phyloP scores from a whole-genome alignment of 1,140 invertebrate genomes.

The Holotrichia oblita region DNA sequence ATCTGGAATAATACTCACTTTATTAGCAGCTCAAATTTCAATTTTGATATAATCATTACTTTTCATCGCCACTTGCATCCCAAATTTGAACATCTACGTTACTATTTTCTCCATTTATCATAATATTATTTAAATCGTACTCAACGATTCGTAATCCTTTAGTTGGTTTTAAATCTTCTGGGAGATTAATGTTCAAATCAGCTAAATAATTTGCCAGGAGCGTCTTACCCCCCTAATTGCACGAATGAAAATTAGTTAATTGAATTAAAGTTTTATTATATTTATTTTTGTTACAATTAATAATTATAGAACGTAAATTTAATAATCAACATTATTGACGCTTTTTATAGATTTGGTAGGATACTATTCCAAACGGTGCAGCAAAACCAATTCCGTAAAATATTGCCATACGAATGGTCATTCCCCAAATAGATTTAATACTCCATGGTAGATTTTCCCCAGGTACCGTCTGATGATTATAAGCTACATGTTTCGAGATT shows the following conservation, averaged over 20 bases:
- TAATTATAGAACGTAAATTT: too few relatives aligned
- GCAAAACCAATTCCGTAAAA: constrained; percentile 21
- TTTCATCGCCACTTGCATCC: constrained; percentile 46
- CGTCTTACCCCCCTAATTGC: constrained; percentile 45
- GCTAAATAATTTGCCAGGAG: constrained; percentile 43
- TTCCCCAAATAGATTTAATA: constrained; percentile 4
- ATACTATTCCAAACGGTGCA: background rate
- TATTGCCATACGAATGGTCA: background rate
- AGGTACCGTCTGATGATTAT: background rate
- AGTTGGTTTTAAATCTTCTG: constrained; percentile 42
- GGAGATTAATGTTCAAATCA: constrained; percentile 40
- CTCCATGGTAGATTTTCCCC: constrained; percentile 24
- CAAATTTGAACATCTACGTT: constrained; percentile 47
- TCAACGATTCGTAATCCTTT: constrained; percentile 44
- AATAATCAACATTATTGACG: background rate
- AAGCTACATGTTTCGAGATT: background rate
- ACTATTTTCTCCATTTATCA: constrained; percentile 23
- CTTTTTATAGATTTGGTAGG: constrained; percentile 8
- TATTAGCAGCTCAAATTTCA: background rate
- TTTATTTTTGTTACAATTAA: too few relatives aligned
- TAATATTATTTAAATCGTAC: constrained; percentile 42
- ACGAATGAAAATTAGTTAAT: background rate
- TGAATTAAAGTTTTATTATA: background rate
- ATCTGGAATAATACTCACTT: constrained; percentile 32
- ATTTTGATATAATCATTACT: constrained; percentile 26